These are phyloP conservation scores for Dolichallabes microphthalmus DNA, from an alignment of 2,113 vertebrate genomes.

Conservation along the genomic window DNA sequence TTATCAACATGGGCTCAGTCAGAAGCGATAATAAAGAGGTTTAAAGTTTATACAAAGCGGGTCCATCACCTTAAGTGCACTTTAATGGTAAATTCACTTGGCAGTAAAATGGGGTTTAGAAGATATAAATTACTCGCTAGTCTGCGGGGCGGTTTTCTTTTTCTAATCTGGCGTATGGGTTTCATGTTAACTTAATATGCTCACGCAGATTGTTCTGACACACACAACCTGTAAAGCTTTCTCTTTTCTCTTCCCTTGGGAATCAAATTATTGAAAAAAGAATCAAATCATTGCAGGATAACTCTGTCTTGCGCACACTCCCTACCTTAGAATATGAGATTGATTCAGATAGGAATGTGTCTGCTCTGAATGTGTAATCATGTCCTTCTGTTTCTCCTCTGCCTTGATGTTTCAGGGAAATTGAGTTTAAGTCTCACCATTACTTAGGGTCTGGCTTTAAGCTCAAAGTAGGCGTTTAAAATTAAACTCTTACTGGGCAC, in stretches of 20 bases:
- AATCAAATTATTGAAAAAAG: constrained; percentile 65
- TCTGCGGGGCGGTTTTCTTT: background rate
- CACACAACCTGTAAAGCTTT: constrained; percentile 57
- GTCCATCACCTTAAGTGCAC: background rate
- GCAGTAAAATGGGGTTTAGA: constrained; percentile 6
- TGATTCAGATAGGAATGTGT: constrained; percentile 60
- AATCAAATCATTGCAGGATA: constrained; percentile 63
- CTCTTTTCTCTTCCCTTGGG: constrained; percentile 46
- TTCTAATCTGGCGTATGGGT: constrained; percentile 33
- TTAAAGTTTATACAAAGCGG: constrained; percentile 12
- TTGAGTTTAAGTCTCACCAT: constrained; percentile 20
- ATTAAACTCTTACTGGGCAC: background rate
- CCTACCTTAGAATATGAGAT: constrained; percentile 60
- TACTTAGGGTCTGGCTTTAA: constrained; percentile 6
- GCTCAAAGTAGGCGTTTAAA: background rate
- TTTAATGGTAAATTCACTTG: constrained; percentile 18
- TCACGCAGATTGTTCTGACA: constrained; percentile 57
- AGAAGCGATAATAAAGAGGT: background rate
- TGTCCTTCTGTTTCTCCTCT: constrained; percentile 50
- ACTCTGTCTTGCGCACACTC: constrained; percentile 19
- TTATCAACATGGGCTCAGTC: background rate
- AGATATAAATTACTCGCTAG: background rate
- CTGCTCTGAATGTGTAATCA: constrained; percentile 61
- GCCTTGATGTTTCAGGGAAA: constrained; percentile 40
- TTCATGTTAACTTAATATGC: constrained; percentile 50